phyloP scores from a whole-genome alignment of 37 sponge, comb jelly and placozoan species.

The Aplysina aerophoba region DNA sequence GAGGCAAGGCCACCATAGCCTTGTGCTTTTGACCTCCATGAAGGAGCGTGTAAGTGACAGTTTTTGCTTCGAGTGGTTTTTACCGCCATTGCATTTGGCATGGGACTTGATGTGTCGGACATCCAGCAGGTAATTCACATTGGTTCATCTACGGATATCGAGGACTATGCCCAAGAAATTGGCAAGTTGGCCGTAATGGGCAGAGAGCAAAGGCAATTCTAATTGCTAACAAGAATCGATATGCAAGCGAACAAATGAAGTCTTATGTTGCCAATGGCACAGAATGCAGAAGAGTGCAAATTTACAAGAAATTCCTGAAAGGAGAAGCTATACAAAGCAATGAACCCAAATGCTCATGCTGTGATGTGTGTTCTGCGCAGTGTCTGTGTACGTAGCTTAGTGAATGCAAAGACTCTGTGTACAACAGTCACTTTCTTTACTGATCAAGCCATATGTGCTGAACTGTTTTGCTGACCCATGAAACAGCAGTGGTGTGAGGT shows the following conservation, averaged over 20 bases:
- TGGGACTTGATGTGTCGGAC: constrained; percentile 41
- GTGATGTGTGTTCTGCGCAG: neutral
- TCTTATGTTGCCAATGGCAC: neutral
- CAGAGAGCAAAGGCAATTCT: constrained; percentile 5
- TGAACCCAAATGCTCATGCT: neutral
- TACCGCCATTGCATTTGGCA: constrained; percentile 39
- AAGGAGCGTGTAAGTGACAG: no score
- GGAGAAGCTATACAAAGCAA: neutral
- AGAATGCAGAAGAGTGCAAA: neutral
- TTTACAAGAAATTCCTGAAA: neutral
- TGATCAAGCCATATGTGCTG: neutral
- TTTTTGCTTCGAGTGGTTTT: constrained; percentile 13
- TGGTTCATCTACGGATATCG: constrained; percentile 25
- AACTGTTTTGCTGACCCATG: neutral
- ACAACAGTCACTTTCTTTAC: neutral
- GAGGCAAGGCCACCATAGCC: neutral
- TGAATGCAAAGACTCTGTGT: neutral
- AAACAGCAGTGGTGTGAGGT: neutral
- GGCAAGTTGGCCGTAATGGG: constrained; percentile 27
- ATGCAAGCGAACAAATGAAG: neutral
- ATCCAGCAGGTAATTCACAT: constrained; percentile 5
- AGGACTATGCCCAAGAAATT: constrained; percentile 34
- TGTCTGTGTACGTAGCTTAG: neutral
- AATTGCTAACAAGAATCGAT: neutral
- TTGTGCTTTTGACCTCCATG: constrained; percentile 22